Percentiles rank a stretch among this genome's conserved stretches.
Evolutionary conservation across 2,888 invertebrate genomes (phyloP).

Genomic region (Coleophora deauratella): DNA sequence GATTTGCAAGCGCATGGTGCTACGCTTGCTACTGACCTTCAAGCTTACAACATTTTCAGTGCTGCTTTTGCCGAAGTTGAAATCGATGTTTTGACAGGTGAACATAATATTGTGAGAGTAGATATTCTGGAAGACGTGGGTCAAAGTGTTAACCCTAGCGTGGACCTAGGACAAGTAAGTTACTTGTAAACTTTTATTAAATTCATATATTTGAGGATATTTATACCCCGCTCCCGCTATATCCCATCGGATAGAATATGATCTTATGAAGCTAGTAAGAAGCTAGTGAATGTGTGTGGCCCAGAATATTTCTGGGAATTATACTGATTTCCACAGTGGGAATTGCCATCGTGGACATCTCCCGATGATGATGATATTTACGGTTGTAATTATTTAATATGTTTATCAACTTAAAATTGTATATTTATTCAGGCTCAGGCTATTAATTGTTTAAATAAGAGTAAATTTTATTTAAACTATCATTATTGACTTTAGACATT

Average conservation of each 20-base stretch:
- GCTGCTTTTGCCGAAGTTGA: constrained; percentile 79
- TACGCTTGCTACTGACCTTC: constrained; percentile 49
- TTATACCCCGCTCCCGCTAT: not conserved
- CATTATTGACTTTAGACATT: too few species aligned
- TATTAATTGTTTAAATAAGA: too few species aligned
- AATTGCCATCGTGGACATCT: too few species aligned
- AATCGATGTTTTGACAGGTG: constrained; percentile 84
- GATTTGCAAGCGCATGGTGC: constrained; percentile 70
- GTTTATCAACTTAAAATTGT: too few species aligned
- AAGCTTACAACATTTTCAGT: constrained; percentile 75
- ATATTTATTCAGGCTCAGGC: too few species aligned
- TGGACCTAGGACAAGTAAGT: constrained; percentile 79
- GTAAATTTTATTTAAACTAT: too few species aligned
- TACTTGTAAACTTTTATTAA: not conserved
- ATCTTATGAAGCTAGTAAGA: not conserved
- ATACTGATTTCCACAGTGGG: too few species aligned
- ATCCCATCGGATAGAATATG: constrained; percentile 7
- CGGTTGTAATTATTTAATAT: too few species aligned
- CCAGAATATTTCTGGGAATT: too few species aligned
- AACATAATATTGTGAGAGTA: constrained; percentile 75
- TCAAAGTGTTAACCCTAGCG: constrained; percentile 77
- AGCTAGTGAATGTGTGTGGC: too few species aligned
- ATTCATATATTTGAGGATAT: not conserved
- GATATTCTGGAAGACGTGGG: constrained; percentile 82
- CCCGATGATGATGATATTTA: too few species aligned